Evolutionary conservation across 2,113 vertebrate genomes (phyloP).

Genomic region (Pachypanchax playfairii): DNA sequence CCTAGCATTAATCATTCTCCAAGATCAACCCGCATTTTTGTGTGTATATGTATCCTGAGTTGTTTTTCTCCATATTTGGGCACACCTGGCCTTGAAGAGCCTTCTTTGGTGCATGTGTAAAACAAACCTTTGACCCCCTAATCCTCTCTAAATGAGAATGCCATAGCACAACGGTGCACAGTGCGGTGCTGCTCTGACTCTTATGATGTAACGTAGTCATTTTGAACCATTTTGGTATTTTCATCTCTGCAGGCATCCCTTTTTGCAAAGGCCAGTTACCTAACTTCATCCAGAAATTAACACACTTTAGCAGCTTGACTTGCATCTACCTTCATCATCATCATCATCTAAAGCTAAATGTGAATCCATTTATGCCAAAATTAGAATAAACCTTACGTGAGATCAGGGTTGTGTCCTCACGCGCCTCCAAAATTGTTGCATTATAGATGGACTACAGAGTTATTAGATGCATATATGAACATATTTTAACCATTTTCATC

Average conservation of each 20-base stretch:
- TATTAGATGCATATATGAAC: not conserved
- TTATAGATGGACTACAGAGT: too few relatives aligned
- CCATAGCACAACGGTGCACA: constrained; percentile 17
- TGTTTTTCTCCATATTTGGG: constrained; percentile 79
- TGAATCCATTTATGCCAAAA: constrained; percentile 36
- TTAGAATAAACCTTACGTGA: constrained; percentile 33
- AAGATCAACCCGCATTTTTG: constrained; percentile 21
- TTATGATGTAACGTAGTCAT: constrained; percentile 66
- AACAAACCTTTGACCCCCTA: constrained; percentile 67
- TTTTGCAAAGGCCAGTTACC: constrained; percentile 59
- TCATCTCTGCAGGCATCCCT: constrained; percentile 45
- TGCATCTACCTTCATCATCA: constrained; percentile 29
- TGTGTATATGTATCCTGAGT: constrained; percentile 15
- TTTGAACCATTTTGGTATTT: constrained; percentile 62
- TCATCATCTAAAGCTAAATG: constrained; percentile 33
- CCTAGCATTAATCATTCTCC: not conserved
- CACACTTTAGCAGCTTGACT: constrained; percentile 26
- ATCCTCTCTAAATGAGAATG: constrained; percentile 68
- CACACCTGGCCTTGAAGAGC: constrained; percentile 52
- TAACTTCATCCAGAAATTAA: constrained; percentile 52
- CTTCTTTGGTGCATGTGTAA: constrained; percentile 34
- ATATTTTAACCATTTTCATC: constrained; percentile 1
- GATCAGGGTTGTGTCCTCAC: constrained; percentile 23
- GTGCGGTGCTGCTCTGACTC: constrained; percentile 1
- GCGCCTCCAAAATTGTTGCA: constrained; percentile 18